A percentile compares a stretch with the other conserved stretches of the same genome.
Conservation (phyloP, 2,113 vertebrate species). For the Ardeotis arabs region DNA sequence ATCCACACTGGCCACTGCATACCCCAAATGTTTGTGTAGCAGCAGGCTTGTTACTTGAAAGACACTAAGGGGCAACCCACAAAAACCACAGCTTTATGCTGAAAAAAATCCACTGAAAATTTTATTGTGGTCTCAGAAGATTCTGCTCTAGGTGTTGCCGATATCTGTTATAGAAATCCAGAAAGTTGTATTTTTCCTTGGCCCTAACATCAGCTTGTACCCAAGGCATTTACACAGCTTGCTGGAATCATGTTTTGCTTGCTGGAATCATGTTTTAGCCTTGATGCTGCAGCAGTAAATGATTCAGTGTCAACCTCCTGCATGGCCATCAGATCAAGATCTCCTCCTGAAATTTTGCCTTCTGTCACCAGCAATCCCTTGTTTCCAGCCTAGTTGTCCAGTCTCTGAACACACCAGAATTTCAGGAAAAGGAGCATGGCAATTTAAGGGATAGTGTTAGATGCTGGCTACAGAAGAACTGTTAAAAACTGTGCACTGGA, state of each 20-base stretch:
- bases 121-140: constrained; percentile 33
- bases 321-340: not conserved
- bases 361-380: not conserved
- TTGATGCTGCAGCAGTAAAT: not conserved
- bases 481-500: not conserved
- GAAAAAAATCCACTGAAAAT: constrained; percentile 35
- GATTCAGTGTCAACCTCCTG: not conserved
- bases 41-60: constrained; percentile 15
- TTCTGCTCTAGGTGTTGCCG: constrained; percentile 8
- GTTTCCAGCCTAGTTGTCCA: not conserved
- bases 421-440: not conserved
- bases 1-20: constrained; percentile 5
- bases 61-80: constrained; percentile 14
- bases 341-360: not conserved
- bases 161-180: constrained; percentile 20
- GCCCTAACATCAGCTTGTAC: not conserved
- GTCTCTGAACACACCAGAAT: not conserved
- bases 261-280: constrained; percentile 1
- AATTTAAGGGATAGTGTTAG: not conserved
- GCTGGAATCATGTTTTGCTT: constrained; percentile 20
- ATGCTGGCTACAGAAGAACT: not conserved
- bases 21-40: not conserved
- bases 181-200: not conserved
- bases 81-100: constrained; percentile 21
- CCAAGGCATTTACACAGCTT: constrained; percentile 12